Percentiles rank a stretch among this genome's conserved stretches.
Conservation (phyloP, 2,888 invertebrate genomes). For the Lymantria dispar region DNA sequence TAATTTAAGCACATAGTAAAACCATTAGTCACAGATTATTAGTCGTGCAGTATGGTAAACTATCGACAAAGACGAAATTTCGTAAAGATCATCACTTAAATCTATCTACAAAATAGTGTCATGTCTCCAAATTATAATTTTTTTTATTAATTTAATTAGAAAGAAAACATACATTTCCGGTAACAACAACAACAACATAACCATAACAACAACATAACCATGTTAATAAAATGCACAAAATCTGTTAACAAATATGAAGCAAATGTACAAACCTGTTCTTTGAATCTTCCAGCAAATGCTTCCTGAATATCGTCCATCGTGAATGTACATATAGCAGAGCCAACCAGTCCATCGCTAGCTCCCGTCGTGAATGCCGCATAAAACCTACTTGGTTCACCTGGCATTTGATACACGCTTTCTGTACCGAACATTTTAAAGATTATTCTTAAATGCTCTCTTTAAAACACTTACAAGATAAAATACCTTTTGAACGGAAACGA, state of each 20-base stretch:
- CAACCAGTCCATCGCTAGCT: conserved; percentile 85
- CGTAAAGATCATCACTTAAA: too few relatives aligned
- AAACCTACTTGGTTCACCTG: conserved; percentile 83
- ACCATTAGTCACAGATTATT: too few relatives aligned
- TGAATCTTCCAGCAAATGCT: conserved; percentile 86
- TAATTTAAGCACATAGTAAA: too few relatives aligned
- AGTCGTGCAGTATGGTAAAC: too few relatives aligned
- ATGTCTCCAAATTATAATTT: too few relatives aligned
- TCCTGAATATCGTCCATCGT: conserved; percentile 85
- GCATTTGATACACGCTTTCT: conserved; percentile 87
- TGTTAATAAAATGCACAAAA: conserved; percentile 1
- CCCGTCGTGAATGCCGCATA: conserved; percentile 87
- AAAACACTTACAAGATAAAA: conserved; percentile 8
- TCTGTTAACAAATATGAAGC: conserved; percentile 1
- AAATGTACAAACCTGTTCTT: conserved; percentile 77
- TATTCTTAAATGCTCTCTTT: conserved; percentile 7
- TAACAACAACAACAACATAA: neutral
- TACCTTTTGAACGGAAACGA: neutral
- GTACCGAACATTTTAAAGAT: conserved; percentile 33
- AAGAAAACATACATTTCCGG: neutral
- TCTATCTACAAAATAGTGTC: too few relatives aligned
- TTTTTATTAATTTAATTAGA: too few relatives aligned
- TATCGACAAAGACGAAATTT: too few relatives aligned
- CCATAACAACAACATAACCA: neutral
- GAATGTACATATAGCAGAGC: conserved; percentile 88